These are phyloP conservation scores for Rhogogaster chlorosoma DNA, from an alignment of 2,888 invertebrate genomes.

Conservation along the genomic window DNA sequence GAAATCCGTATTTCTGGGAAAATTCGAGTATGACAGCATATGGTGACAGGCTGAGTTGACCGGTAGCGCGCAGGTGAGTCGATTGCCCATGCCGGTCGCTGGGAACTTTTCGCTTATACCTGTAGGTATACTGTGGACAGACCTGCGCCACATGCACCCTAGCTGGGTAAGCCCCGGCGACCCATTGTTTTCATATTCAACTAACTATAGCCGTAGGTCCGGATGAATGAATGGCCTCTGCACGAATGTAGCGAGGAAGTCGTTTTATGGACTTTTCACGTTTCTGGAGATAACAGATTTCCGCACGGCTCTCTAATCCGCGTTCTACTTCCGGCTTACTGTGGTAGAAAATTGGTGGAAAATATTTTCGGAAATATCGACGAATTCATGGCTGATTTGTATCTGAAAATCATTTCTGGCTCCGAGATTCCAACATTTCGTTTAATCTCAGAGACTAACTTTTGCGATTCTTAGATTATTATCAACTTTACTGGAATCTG, in stretches of 20 bases:
- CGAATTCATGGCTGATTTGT: too few species aligned
- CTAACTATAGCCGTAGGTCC: neutral
- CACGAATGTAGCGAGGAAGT: neutral
- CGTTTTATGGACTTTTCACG: constrained; percentile 20
- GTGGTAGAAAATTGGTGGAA: neutral
- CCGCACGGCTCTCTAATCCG: neutral
- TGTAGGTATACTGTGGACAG: neutral
- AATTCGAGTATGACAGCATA: constrained; percentile 60
- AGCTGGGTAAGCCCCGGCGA: constrained; percentile 8
- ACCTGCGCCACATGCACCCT: constrained; percentile 24
- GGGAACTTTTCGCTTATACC: constrained; percentile 27
- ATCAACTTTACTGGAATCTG: neutral
- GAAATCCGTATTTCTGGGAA: constrained; percentile 32
- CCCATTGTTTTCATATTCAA: constrained; percentile 36
- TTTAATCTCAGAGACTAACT: too few species aligned
- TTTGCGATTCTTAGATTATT: neutral
- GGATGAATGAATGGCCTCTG: neutral
- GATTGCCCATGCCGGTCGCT: constrained; percentile 56
- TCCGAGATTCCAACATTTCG: too few species aligned
- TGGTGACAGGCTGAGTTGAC: constrained; percentile 65
- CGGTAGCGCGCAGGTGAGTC: constrained; percentile 72
- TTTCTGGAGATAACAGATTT: neutral
- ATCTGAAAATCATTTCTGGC: too few species aligned
- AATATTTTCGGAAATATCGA: neutral
- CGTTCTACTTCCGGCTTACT: constrained; percentile 3